Base-by-base conservation (phyloP, 1,140 invertebrate species). In the Scaptomyza hsui region DNA sequence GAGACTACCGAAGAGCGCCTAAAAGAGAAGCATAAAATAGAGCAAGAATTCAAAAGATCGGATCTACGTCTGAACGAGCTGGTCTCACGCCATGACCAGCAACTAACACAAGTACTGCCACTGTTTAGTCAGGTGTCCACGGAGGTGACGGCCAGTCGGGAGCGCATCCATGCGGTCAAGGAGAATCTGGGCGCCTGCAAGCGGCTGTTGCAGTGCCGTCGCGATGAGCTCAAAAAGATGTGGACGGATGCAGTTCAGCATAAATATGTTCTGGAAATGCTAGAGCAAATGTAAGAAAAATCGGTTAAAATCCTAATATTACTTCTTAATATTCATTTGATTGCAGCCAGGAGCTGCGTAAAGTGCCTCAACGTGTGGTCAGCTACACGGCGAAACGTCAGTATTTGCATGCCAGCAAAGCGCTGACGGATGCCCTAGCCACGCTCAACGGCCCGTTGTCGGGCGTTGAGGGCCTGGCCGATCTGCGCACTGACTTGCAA, bases 1-100 rank as follows among this genome's bases (percentile, higher is more conserved):
- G 97, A 98, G 92, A 98, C 97, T 26, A 97, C 97, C 92, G 97
- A 98, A 89, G 97, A 99, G 90, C 93, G 98, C 75, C 98, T 99
- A 90, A 95, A 96, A 85, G 98, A 99, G 92, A 98, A 98, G 86
- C 95, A 95, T 0, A 97, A 97, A 91, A 93, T 99, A 29, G 98
- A 99, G 92, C 96, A 97, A 75, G 97, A 98, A 90, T 99, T 96
- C 89, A 97, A 97, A 90, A 94, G 95, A 85, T 98, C 97, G 92
- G 98, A 99, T 92, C 94, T 95, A 71, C 94, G 94, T 77, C 93
- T 99, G 3, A 97, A 98, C 89, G 95, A 97, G 91, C 93, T 99
- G 15, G 96, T 99, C 16, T 95, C 96, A 19, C 94, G 94, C 21
- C 96, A 99, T 92, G 96, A 98, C 89, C 93, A 96, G 82, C 97